Base-by-base conservation (phyloP, 2,113 vertebrate genomes). In the Callorhinus ursinus region DNA sequence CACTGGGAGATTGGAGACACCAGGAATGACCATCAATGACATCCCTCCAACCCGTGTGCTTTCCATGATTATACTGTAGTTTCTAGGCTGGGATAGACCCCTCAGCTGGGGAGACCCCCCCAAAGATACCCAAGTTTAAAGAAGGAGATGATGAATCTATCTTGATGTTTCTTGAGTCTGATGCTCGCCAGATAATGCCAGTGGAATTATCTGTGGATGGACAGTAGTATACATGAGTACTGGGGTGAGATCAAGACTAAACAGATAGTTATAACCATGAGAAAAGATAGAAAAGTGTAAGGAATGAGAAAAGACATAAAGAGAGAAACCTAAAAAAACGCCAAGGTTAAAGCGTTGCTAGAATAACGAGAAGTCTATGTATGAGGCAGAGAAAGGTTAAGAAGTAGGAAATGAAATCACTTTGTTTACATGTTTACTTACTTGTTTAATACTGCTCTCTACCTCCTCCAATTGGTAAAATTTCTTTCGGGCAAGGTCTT, bases 111-210 rank as follows among this genome's bases (percentile, higher is more conserved):
- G 10, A 46, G 5, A 76, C 6, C 24, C 11, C 26, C 53, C 14
- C 0, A 3, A 49, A 87, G 49, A 55, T 46, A 55, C 39, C 12
- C 46, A 89, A n/a, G 5, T 83, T 51, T 55, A 63, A 69, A 71
- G 55, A 36, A 49, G 49, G 79, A 39, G 46, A 33, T 33, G 16
- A 36, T 26, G 42, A 55, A 72, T 46, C 51, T 85, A 67, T 94
- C 86, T 89, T 82, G 55, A 69, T n/a, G 59, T 83, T 88, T 84
- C 69, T 97, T 89, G 67, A 79, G 10, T 87, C 31, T 90, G 86
- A 96, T n/a, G 55, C 9, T 51, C 84, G 15, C 83, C 96, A 84
- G 82, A 71, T 36, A 39, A 39, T 36, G 18, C 63, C 72, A 13
- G 65, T 61, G 10, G 74, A 14, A 46, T 22, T 65, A 74, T 72